Base-by-base conservation (phyloP, 2,888 invertebrate genomes). In the Aspidapion aeneum region DNA sequence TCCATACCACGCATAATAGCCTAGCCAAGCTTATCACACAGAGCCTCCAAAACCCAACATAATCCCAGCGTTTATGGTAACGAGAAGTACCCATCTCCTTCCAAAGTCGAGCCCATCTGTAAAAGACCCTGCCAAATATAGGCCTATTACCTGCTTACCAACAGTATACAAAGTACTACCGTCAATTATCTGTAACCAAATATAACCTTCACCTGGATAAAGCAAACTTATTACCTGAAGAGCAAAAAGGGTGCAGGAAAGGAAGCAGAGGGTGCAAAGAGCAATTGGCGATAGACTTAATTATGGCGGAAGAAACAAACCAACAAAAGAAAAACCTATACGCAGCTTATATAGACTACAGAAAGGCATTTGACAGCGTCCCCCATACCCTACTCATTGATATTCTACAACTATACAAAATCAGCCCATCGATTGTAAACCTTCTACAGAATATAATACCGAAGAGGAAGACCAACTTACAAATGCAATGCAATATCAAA, bases 91-190 rank as follows among this genome's bases (percentile, higher is more conserved):
- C 7, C 21, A 58, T 17, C 58, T 58, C 2, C 22, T 48, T 5
- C 58, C 58, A 48, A 48, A 58, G 48, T n/a, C 22, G 5, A 48
- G n/a, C 18, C 12, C 22, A 3, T 18, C 58, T 18, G 58, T 48
- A n/a, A 16, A n/a, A 5, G 49, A 58, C 19, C 58, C 48, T 7
- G 18, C 58, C 3, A 58, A 58, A 58, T 58, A 58, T 21, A 21
- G 58, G 48, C 58, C 58, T 9, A 58, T 58, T 18, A 58, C 58
- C 16, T 58, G 58, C 48, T 21, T 58, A 19, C 58, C 58, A n/a
- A 58, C 58, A 2, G 3, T 17, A 5, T 58, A 58, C 19, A 58
- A 58, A 48, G 5, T 48, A 58, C 48, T 56, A 7, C 7, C 56
- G 5, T 56, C 21, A 22, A 58, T 58, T 9, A 52, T 52, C 17